Base-by-base conservation (phyloP, 2,113 vertebrate species). In the Cyrtonyx montezumae region DNA sequence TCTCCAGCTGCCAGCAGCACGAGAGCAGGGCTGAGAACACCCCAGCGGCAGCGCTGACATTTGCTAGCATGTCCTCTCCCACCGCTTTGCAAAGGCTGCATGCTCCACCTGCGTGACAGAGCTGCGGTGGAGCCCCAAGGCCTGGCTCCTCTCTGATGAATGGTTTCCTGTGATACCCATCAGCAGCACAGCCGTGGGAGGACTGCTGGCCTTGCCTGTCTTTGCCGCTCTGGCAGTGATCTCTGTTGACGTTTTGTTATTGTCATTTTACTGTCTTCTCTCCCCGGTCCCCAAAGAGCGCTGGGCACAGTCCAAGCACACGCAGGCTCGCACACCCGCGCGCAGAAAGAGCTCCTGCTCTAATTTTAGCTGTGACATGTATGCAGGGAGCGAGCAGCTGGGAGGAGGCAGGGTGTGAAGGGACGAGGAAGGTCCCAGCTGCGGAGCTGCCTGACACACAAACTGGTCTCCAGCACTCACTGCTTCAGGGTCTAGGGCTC, bases 131-230 rank as follows among this genome's bases (percentile, higher is more conserved):
- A 82, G 63, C 49, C 70, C 43, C 46, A 2, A 10, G 58, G 76
- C 56, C 67, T 48, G 77, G 46, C 65, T 94, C 15, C 26, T 19
- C 32, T 94, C 78, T 55, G 68, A 34, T 75, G 87, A 53, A 91
- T 79, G 86, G 79, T 81, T 94, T 94, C 90, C 92, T 95, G 79
- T 63, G 76, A 89, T 55, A 63, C 25, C 46, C 66, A 43, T 65
- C 0, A 0, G n/a, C 36, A 55, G 62, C 14, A 26, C 45, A 55
- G 40, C 30, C 12, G 40, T 40, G 71, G 48, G 58, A 76, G 75
- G 68, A 84, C 84, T 68, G 73, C 83, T 80, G 84, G 46, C 67
- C 0, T 15, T 55, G 21, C 13, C 23, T 63, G 10, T 59, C 78
- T 59, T 42, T 0, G 3, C 48, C 1, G 2, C 5, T 8, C 63